Base-by-base conservation (phyloP, 1,140 invertebrate genomes). In the Saccostrea glomerata region DNA sequence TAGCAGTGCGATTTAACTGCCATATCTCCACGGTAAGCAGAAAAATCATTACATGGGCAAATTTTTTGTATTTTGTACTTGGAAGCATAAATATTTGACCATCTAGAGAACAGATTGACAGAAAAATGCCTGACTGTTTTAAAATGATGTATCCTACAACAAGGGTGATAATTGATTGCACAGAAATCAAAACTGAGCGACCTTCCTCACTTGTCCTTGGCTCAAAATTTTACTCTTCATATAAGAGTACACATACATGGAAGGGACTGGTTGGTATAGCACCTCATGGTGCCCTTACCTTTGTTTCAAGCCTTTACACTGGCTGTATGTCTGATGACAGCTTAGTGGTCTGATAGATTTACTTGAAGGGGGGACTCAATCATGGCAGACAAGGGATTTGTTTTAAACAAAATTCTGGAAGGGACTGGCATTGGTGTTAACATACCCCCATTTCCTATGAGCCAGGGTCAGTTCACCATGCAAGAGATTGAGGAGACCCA, bases 221-320 rank as follows among this genome's bases (percentile, higher is more conserved):
- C 25, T 89, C 87, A 11, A 85, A 90, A 55, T 54, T 20, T 0
- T 89, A 77, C 36, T 90, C 88, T 36, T 86, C 20, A 9, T 90
- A 90, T 58, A 91, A 91, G 86, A 88, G 86, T n/a, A 30, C 73
- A 11, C 60, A 63, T 58, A 90, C 89, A 25, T 89, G 86, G 70
- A 90, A 91, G 86, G 86, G 90, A 58, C 47, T 90, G 6, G 82
- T 91, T 25, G 89, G 89, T 13, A 90, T 90, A 54, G 60, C 86
- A 15, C 88, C 86, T n/a, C 15, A 86, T 87, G 86, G 88, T 17
- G 40, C 58, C 9, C 30, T 20, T 89, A 9, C 11, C 15, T 58
- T 58, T 58, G 56, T 58, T 58, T 58, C 56, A 13, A 58, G 86
- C 88, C 20, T 90, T 89, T 84, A 15, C 86, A 5, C 47, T 56